A percentile compares a stretch with the other conserved stretches of the same genome.
Evolutionary conservation across 2,797 vertebrate genomes (phyloP).

Genomic region (Antrozous pallidus): DNA sequence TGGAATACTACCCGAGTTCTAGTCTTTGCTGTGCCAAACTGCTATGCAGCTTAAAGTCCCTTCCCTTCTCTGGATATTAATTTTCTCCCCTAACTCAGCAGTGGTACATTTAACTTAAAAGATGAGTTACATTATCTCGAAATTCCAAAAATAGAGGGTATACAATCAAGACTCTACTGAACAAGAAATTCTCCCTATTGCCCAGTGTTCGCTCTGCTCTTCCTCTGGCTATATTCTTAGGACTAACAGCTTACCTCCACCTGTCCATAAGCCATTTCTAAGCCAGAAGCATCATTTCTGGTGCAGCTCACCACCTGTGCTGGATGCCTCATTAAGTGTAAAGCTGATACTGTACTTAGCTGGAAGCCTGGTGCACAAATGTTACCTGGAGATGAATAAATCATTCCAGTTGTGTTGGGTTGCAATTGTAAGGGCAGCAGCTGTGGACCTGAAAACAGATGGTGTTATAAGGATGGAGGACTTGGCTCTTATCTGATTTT

Average conservation of each 20-base stretch:
- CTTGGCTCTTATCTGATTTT: constrained; percentile 58
- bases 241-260: constrained; percentile 13
- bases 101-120: constrained; percentile 27
- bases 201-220: background rate
- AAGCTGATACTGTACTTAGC: constrained; percentile 65
- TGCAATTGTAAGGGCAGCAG: constrained; percentile 65
- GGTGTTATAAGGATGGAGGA: constrained; percentile 50
- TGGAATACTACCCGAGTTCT: background rate
- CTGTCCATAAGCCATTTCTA: constrained; percentile 45
- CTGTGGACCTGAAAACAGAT: constrained; percentile 72
- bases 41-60: background rate
- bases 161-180: background rate
- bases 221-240: background rate
- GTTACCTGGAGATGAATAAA: constrained; percentile 75
- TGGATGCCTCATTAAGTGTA: constrained; percentile 64
- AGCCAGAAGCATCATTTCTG: constrained; percentile 43
- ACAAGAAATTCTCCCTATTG: background rate
- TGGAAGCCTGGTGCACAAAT: constrained; percentile 63
- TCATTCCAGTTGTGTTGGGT: constrained; percentile 72
- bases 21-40: constrained; percentile 11
- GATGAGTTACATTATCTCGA: constrained; percentile 29
- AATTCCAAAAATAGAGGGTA: background rate
- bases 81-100: constrained; percentile 34
- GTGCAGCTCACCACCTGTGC: constrained; percentile 57
- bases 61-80: constrained; percentile 30